Evolutionary conservation across 1,140 invertebrate genomes (phyloP).

Genomic region (Apolygus lucorum): DNA sequence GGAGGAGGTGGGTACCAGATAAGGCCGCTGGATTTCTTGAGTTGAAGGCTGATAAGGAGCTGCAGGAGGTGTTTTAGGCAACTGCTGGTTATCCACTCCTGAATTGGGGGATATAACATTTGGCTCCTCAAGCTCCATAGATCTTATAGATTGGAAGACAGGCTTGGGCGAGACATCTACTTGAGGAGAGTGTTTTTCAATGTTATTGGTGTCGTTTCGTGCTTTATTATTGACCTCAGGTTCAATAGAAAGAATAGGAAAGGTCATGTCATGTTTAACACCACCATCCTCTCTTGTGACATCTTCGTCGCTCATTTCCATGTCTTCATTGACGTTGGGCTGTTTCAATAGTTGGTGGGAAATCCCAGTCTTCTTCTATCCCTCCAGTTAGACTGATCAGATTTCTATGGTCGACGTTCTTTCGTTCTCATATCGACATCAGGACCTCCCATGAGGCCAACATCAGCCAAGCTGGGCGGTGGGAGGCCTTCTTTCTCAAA

Average conservation of each 20-base stretch:
- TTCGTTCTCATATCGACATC: slow-evolving; percentile 32
- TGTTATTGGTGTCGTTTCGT: neutral
- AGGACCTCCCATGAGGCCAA: slow-evolving; percentile 1
- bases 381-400: slow-evolving; percentile 66
- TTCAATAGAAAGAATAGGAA: neutral
- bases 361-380: neutral
- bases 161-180: neutral
- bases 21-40: neutral
- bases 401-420: slow-evolving; percentile 73
- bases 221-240: neutral
- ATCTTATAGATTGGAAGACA: neutral
- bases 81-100: neutral
- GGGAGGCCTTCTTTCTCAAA: slow-evolving; percentile 49
- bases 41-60: neutral
- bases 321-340: slow-evolving; percentile 53
- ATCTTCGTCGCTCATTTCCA: slow-evolving; percentile 66
- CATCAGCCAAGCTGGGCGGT: slow-evolving; percentile 49
- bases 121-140: neutral
- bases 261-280: neutral
- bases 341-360: neutral
- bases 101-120: neutral
- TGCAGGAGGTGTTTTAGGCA: neutral
- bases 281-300: slow-evolving; percentile 23
- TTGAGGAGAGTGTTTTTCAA: neutral
- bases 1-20: neutral